Evolutionary conservation across 2,888 invertebrate species (phyloP), one percentile per base, ranked within the genome.

Genomic region (Mamestra brassicae): DNA sequence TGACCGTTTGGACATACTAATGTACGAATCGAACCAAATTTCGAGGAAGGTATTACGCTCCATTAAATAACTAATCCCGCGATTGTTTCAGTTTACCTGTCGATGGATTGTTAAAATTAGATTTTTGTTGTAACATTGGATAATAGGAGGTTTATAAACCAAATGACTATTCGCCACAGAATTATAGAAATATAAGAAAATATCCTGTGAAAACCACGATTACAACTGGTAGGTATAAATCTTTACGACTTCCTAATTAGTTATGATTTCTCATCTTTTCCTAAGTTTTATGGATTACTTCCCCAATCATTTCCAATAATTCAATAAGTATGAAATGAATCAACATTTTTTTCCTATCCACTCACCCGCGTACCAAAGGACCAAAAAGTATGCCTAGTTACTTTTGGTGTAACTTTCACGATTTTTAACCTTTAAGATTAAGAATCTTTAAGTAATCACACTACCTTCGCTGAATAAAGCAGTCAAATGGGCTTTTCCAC

Each of bases 1-100:
- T 93, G 93, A 93, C 93, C 89, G 83, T 78, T 85, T 85, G 84
- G 85, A 80, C 87, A 88, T 85, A 86, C 85, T 84, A 80, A 87
- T 86, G 80, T 83, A 84, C 80, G 71, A 85, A 87, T 85, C 80
- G 86, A 87, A 87, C 76, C 75, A 86, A 88, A 88, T 88, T 87
- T 86, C 61, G 84, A 88, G 84, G 89, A 85, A 89, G 90, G 90
- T 83, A 90, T 89, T 90, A 91, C 91, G 91, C 89, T 92, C 85
- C 87, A 89, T 89, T 91, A 88, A 87, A 83, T 86, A 87, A 76
- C 74, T 83, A 88, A 90, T 86, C 83, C 85, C 71, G 70, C 70
- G 74, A 81, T 86, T 89, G 83, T 87, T 78, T 78, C 67, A 77
- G 73, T 80, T 83, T 74, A 82, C 74, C 73, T 76, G 70, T 50